Base-by-base conservation (phyloP, 1,140 invertebrate genomes). In the Zophobas morio region DNA sequence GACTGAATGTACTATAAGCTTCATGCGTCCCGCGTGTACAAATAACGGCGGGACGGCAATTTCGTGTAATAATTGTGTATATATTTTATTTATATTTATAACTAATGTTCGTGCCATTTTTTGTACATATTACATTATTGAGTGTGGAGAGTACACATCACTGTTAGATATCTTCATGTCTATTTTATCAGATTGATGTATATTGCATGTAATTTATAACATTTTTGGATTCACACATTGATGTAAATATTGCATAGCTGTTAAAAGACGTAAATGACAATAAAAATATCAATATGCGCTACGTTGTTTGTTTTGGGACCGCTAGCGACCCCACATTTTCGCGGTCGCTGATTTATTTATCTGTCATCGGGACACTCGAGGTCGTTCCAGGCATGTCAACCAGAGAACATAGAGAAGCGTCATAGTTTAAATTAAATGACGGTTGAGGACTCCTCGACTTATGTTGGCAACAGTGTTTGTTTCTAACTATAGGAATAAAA, bases 191-290 rank as follows among this genome's bases (percentile, higher is more conserved):
- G 56, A 49, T 74, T 46, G 72, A 57, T 74, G 54, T 57, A 74
- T 56, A 74, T 56, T 74, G 72, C 72, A 74, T 74, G 72, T 74
- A 57, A 74, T 74, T 74, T 74, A 74, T 74, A 60, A 74, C 53
- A 74, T 73, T 56, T 54, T 1, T 42, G 35, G 42, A 42, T 20
- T 73, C 71, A 73, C 71, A 56, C 53, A 74, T 74, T 74, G 72
- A 57, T 74, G 72, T 74, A 74, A 32, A 74, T 74, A 74, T 74
- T 54, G 6, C 37, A 60, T 74, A 74, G 72, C 37, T 74, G 72
- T 74, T 60, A 57, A 57, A 74, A 57, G 54, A 54, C 35, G 72
- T 74, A 73, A 74, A 74, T 57, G 72, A 74, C 72, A 74, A 74
- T 74, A 74, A 74, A 74, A 57, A 42, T 32, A 66, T 46, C 40